Percentiles rank a stretch among this genome's conserved stretches.
Evolutionary conservation across 2,888 invertebrate genomes (phyloP).

Genomic region (Linnaemya tessellans): DNA sequence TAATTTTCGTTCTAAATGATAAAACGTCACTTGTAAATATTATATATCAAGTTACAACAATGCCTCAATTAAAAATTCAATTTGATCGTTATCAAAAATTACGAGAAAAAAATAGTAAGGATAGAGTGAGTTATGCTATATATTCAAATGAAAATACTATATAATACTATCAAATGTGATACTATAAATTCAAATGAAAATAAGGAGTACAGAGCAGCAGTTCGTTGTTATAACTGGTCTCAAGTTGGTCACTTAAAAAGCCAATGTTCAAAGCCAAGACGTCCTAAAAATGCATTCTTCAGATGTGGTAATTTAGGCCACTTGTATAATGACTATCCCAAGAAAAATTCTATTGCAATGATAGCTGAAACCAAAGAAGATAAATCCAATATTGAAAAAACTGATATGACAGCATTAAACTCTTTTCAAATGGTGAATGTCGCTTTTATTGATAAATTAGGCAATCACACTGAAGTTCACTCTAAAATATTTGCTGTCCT

Average conservation of each 20-base stretch:
- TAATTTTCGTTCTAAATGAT: not conserved
- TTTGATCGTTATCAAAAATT: not conserved
- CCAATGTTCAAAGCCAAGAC: not conserved
- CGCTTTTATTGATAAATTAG: too few species aligned
- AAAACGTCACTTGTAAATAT: not conserved
- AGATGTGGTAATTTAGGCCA: not conserved
- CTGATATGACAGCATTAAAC: too few species aligned
- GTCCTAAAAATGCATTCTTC: not conserved
- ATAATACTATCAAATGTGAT: too few species aligned
- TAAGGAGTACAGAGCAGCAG: not conserved
- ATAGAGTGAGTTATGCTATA: not conserved
- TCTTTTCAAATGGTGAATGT: too few species aligned
- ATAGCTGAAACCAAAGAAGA: not conserved
- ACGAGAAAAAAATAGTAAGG: not conserved
- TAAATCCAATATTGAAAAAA: not conserved
- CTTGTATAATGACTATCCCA: not conserved
- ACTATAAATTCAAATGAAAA: not conserved
- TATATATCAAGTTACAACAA: not conserved
- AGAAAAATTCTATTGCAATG: conserved; percentile 1
- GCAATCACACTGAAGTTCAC: too few species aligned
- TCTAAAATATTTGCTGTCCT: too few species aligned
- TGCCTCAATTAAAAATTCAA: not conserved
- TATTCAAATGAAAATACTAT: not conserved
- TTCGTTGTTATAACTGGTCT: conserved; percentile 15
- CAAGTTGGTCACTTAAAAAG: conserved; percentile 11